Conservation (phyloP, 2,797 vertebrate genomes). For the Rhincodon typus region DNA sequence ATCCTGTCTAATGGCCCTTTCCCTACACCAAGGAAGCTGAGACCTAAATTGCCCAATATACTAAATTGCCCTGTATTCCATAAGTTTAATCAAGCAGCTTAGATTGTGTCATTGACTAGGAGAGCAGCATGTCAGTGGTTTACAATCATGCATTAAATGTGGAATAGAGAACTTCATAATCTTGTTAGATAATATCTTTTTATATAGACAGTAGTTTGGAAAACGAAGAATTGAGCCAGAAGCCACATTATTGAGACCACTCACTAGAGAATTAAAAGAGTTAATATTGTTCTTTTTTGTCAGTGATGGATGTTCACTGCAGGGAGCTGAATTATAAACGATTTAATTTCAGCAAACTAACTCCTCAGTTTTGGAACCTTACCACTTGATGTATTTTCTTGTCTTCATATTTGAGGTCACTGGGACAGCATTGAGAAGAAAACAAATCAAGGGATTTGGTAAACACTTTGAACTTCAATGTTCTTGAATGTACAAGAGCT, state of each 20-base stretch:
- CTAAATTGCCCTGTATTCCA: not conserved
- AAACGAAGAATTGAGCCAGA: not conserved
- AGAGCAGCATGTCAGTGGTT: not conserved
- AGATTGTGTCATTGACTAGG: not conserved
- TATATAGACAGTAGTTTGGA: not conserved
- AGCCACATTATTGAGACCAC: not conserved
- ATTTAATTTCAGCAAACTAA: not conserved
- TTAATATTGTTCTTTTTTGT: not conserved
- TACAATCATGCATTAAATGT: not conserved
- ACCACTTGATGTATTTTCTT: not conserved
- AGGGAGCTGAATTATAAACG: not conserved
- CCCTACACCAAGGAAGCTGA: not conserved
- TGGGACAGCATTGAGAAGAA: not conserved
- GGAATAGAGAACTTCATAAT: not conserved
- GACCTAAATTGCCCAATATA: not conserved
- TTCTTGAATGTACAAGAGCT: not conserved
- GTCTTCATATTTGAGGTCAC: not conserved
- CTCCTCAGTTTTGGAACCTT: not conserved
- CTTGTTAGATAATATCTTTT: not conserved
- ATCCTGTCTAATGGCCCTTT: not conserved
- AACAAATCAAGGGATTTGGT: not conserved
- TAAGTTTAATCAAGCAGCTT: not conserved
- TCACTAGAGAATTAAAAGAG: not conserved
- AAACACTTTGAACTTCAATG: not conserved
- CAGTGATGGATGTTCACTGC: not conserved